These are phyloP conservation scores for Dinoponera quadriceps DNA, from an alignment of 1,140 invertebrate genomes.

Conservation along the genomic window DNA sequence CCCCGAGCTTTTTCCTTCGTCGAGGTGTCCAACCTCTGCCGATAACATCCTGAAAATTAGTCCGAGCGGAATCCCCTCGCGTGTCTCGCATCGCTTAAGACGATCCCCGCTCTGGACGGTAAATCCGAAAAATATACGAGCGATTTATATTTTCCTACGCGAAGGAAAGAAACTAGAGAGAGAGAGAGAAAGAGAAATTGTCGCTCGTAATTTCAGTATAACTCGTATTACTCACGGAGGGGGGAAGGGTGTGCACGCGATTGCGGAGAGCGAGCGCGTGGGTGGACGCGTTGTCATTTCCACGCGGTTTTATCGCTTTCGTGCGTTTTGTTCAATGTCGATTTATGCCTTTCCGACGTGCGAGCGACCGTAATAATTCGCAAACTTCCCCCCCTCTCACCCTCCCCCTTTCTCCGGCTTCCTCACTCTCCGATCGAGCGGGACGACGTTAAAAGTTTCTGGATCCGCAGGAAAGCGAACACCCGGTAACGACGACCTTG, in stretches of 20 bases:
- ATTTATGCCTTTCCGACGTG: constrained; percentile 38
- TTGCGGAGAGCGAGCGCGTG: constrained; percentile 42
- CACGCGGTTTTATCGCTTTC: constrained; percentile 24
- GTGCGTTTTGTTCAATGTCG: constrained; percentile 41
- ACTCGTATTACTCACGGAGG: constrained; percentile 41
- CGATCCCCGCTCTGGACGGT: no score
- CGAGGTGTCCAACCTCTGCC: not conserved
- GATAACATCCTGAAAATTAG: no score
- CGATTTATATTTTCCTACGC: no score
- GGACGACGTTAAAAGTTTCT: constrained; percentile 55
- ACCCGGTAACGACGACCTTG: constrained; percentile 65
- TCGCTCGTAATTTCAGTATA: constrained; percentile 41
- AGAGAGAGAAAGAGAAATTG: no score
- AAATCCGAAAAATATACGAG: no score
- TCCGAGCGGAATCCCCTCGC: no score
- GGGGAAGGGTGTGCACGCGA: not conserved
- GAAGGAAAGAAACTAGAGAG: no score
- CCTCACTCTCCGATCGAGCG: constrained; percentile 34
- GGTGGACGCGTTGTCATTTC: constrained; percentile 46
- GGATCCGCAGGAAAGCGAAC: constrained; percentile 50
- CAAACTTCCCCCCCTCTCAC: not conserved
- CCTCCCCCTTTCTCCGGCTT: not conserved
- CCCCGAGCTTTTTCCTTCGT: not conserved
- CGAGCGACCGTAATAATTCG: constrained; percentile 37
- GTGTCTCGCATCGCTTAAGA: no score